Evolutionary conservation across 2,888 invertebrate species (phyloP).

Genomic region (Ectemnius cavifrons): DNA sequence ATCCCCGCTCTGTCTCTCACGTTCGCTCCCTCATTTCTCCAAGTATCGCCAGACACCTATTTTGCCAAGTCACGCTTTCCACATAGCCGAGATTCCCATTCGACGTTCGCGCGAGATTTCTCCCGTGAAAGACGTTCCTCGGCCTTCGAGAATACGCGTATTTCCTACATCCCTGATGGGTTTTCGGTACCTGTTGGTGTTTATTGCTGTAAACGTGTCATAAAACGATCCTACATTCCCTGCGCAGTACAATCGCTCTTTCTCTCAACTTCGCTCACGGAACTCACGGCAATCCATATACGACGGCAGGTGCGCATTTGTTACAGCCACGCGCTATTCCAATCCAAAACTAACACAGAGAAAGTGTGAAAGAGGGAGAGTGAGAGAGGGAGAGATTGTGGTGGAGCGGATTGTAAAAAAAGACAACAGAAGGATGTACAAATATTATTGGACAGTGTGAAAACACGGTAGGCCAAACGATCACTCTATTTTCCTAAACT

Average conservation of each 20-base stretch:
- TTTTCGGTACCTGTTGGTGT: conserved; percentile 20
- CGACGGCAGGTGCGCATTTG: conserved; percentile 8
- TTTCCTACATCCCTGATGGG: conserved; percentile 7
- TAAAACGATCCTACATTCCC: conserved; percentile 4
- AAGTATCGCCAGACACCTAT: too few relatives aligned
- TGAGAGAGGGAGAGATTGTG: too few relatives aligned
- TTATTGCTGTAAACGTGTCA: conserved; percentile 24
- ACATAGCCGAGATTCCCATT: not conserved
- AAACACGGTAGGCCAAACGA: not conserved
- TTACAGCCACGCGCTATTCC: conserved; percentile 1
- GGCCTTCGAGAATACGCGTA: not conserved
- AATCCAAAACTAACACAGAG: not conserved
- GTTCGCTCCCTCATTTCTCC: too few relatives aligned
- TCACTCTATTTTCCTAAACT: conserved; percentile 9
- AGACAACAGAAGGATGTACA: not conserved
- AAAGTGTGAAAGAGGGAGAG: too few relatives aligned
- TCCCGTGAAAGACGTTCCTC: conserved; percentile 16
- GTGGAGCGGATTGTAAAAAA: not conserved
- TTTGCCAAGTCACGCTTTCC: too few relatives aligned
- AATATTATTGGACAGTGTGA: not conserved
- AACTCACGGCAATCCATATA: not conserved
- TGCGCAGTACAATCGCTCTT: too few relatives aligned
- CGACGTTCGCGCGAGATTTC: not conserved
- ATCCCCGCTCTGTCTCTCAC: too few relatives aligned
- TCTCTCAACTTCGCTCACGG: not conserved